Conservation (phyloP, 2,888 invertebrate genomes). For the Chrysolina americana region DNA sequence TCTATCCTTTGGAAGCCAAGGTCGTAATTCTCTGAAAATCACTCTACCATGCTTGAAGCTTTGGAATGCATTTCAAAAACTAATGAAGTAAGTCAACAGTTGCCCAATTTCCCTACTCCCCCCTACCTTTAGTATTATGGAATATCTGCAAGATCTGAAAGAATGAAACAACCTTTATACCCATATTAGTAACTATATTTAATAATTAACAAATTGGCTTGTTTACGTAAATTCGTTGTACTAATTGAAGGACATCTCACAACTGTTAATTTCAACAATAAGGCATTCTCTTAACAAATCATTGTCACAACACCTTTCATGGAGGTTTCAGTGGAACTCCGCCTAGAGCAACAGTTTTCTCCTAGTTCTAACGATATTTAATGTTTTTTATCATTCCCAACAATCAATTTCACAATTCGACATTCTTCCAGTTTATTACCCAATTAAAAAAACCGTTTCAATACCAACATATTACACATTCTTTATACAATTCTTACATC, state of each 20-base stretch:
- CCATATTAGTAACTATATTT: background rate
- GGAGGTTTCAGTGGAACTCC: background rate
- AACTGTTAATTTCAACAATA: slow-evolving; percentile 16
- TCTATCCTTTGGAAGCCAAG: too few species aligned
- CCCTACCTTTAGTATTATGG: background rate
- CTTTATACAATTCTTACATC: slow-evolving; percentile 29
- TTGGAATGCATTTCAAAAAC: too few species aligned
- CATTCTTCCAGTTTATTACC: slow-evolving; percentile 25
- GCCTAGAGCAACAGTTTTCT: background rate
- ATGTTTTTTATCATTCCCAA: slow-evolving; percentile 2
- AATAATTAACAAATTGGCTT: background rate
- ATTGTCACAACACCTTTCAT: background rate
- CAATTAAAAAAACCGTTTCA: slow-evolving; percentile 27
- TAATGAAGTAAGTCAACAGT: too few species aligned
- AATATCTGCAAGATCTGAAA: slow-evolving; percentile 1
- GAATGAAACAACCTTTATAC: background rate
- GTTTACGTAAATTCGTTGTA: background rate
- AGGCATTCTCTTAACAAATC: slow-evolving; percentile 13
- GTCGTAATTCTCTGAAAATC: too few species aligned
- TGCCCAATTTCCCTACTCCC: background rate
- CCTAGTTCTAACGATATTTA: too few species aligned
- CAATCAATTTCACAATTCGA: slow-evolving; percentile 19
- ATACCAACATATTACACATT: slow-evolving; percentile 27
- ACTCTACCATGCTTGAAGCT: too few species aligned
- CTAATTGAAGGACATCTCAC: slow-evolving; percentile 18